These are phyloP conservation scores for Callorhinus ursinus DNA, from an alignment of 2,113 vertebrate species.

Conservation along the genomic window DNA sequence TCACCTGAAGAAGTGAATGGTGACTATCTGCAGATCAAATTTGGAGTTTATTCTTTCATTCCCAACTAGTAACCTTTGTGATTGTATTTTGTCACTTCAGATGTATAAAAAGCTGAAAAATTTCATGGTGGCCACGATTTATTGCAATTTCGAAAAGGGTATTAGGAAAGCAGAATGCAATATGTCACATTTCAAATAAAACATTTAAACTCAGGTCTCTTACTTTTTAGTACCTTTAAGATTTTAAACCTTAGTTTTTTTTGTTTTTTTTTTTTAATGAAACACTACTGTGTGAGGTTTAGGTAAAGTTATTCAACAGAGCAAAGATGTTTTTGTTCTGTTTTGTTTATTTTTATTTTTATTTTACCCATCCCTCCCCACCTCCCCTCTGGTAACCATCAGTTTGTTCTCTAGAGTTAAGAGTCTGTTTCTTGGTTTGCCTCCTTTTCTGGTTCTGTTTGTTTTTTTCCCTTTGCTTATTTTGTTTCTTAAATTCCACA, in stretches of 20 bases:
- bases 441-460: neutral
- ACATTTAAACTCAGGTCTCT: neutral
- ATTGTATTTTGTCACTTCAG: slow-evolving; percentile 1
- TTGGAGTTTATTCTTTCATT: neutral
- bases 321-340: neutral
- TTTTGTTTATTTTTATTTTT: neutral
- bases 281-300: neutral
- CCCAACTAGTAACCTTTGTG: neutral
- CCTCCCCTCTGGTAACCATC: neutral
- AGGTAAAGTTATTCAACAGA: slow-evolving; percentile 15
- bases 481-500: neutral
- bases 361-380: neutral
- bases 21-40: slow-evolving; percentile 7
- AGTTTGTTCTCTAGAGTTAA: neutral
- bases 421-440: neutral
- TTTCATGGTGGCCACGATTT: neutral
- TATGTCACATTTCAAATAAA: slow-evolving; percentile 46
- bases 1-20: neutral
- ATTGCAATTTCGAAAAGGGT: neutral
- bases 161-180: neutral
- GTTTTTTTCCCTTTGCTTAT: neutral
- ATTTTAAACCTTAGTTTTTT: neutral
- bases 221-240: neutral
- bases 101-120: neutral
- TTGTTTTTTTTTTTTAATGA: neutral